Evolutionary conservation across 2,797 vertebrate species (phyloP).

Genomic region (Enteromius argenteus): DNA sequence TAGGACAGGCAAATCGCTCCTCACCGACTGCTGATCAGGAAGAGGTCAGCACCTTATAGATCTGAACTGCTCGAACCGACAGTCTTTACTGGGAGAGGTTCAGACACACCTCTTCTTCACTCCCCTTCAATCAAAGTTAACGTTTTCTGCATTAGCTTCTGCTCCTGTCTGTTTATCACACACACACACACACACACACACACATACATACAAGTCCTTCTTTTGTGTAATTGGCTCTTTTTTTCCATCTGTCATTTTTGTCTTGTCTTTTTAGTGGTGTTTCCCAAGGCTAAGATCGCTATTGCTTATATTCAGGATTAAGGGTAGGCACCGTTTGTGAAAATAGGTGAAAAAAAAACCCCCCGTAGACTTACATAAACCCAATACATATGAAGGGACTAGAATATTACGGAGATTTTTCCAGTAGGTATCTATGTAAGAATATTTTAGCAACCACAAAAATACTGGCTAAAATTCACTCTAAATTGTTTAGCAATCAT

Average conservation of each 20-base stretch:
- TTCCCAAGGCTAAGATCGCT: not conserved
- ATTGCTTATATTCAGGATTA: not conserved
- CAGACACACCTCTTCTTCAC: conserved; percentile 22
- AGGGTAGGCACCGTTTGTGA: not conserved
- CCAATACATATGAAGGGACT: not conserved
- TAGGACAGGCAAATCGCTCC: conserved; percentile 46
- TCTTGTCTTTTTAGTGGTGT: not conserved
- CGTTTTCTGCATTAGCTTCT: conserved; percentile 23
- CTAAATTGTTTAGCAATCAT: too few species aligned
- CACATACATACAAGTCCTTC: not conserved
- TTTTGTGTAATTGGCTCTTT: not conserved
- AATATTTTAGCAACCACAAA: too few species aligned
- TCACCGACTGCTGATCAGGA: conserved; percentile 62
- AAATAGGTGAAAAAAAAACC: not conserved
- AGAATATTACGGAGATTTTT: not conserved
- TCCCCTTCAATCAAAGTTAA: conserved; percentile 19
- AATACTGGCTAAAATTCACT: too few species aligned
- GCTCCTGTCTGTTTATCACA: not conserved
- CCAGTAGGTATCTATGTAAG: not conserved
- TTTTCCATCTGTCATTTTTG: not conserved
- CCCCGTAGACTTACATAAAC: not conserved
- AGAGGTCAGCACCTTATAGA: conserved; percentile 62
- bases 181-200: conserved; percentile 10
- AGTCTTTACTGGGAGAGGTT: conserved; percentile 60
- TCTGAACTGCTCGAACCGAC: conserved; percentile 15